Percentiles rank a stretch among this genome's conserved stretches.
phyloP scores from a whole-genome alignment of 2,113 vertebrate species.

The Myxocyprinus asiaticus region DNA sequence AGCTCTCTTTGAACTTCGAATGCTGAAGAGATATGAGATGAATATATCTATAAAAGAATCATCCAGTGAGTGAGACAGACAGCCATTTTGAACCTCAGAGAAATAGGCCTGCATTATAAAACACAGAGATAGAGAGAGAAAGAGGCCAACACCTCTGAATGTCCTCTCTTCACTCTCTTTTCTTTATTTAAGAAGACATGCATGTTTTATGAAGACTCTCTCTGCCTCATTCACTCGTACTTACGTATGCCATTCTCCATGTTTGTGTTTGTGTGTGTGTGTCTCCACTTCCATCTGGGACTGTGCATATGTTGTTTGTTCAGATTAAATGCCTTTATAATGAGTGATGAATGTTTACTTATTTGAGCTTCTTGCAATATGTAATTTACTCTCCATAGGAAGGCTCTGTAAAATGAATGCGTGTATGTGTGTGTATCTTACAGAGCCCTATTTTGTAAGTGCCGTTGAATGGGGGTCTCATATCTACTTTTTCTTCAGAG shows the following conservation, averaged over 20 bases:
- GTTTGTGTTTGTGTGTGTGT: neutral
- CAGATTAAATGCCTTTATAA: slow-evolving; percentile 38
- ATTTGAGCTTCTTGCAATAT: neutral
- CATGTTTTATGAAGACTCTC: slow-evolving; percentile 63
- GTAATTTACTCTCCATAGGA: slow-evolving; percentile 7
- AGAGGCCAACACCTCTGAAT: slow-evolving; percentile 18
- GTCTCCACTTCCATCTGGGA: slow-evolving; percentile 1
- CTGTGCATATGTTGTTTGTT: slow-evolving; percentile 54
- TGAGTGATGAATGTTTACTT: slow-evolving; percentile 30
- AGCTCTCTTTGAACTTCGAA: slow-evolving; percentile 8
- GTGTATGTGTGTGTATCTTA: slow-evolving; percentile 36
- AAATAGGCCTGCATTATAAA: neutral
- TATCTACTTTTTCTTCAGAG: slow-evolving; percentile 97
- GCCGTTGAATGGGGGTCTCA: slow-evolving; percentile 92
- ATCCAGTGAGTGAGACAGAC: neutral
- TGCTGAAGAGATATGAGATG: neutral
- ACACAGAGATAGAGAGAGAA: neutral
- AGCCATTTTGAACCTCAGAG: neutral
- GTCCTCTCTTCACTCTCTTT: slow-evolving; percentile 54
- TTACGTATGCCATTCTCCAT: neutral
- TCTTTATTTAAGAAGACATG: slow-evolving; percentile 62
- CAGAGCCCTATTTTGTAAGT: slow-evolving; percentile 94
- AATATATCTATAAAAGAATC: slow-evolving; percentile 16
- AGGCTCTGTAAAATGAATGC: neutral
- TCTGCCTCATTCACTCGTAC: slow-evolving; percentile 6